Base-by-base conservation (phyloP, 2,113 vertebrate genomes). In the Cinclus mexicanus region DNA sequence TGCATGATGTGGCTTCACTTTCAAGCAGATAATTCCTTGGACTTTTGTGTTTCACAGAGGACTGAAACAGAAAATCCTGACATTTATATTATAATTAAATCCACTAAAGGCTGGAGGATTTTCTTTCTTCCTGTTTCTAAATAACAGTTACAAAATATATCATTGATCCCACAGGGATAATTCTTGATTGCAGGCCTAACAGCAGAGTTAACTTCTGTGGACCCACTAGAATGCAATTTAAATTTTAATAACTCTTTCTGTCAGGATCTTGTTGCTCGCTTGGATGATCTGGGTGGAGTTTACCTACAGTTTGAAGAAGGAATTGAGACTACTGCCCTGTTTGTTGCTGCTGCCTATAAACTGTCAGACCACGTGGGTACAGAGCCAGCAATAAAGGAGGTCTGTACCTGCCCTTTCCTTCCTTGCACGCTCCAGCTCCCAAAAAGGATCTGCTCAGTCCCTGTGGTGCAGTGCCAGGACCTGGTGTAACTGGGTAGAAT, bases 231-330 rank as follows among this genome's bases (percentile, higher is more conserved):
- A 80, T 33, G 31, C 63, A 53, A 13, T 60, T 79, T 44, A 49
- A 63, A 22, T 67, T 59, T 29, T 50, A n/a, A 12, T 68, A 68
- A 37, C 3, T 87, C 75, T 88, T 82, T 33, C 49, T 84, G 28
- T 63, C 93, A 99, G 99, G 99, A 99, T 96, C 98, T 99, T 89
- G 99, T 99, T 2, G 99, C 99, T 67, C 99, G 99, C n/a, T 93
- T 99, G 96, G 99, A 99, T 98, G 99, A 99, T 89, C 97, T 99
- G 21, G 99, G 99, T 37, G 99, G 99, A 23, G 87, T 99, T 70
- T 99, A 99, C 97, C 98, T 99, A 39, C 99, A 99, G 93, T 99
- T 99, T 97, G 99, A 99, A 95, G 99, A 99, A 97, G 99, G 99
- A 47, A 98, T 99, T 24, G 99, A 99, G 97, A 98, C 98, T 7